Base-by-base conservation (phyloP, 1,140 invertebrate species). In the Lepidurus arcticus region DNA sequence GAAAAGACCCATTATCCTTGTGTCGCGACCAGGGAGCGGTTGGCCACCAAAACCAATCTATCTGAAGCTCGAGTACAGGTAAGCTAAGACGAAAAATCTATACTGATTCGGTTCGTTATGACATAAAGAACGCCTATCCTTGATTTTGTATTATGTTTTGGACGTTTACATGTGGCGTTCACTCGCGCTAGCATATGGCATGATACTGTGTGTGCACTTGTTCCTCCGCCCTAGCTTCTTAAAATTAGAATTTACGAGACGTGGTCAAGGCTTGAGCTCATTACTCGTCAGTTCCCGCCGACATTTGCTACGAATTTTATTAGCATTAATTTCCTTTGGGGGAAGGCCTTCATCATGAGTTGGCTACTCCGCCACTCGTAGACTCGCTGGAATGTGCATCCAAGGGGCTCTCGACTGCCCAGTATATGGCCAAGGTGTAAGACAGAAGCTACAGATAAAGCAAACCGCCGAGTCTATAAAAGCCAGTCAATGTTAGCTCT, bases 31-130 rank as follows among this genome's bases (percentile, higher is more conserved):
- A 88, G 96, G 75, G 96, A 98, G 83, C 87, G 94, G 80, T 87
- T 98, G 42, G 95, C 96, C 0, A 92, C 92, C 42, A 94, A 96
- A 84, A 98, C 96, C 0, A 92, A 92, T 1, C 86, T 98, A 9
- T 96, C 94, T n/a, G 96, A 98, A 87, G 96, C 96, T 4, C 88
- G 96, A 85, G 96, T 98, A 11, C 96, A 98, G 93, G 96, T 98
- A 88, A 88, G 74, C 75, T 74, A 3, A 4, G 4, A 4, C 21
- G 24, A 42, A 21, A 42, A 9, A 7, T 76, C 34, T 16, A 2
- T 43, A 42, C 42, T 26, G 16, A 9, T 65, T 65, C 53, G 1
- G 8, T n/a, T n/a, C 53, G 53, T 16, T n/a, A 65, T 65, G 53
- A 34, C 34, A 34, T 21, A 65, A 65, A 65, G 16, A 65, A 21